Conservation (phyloP, 2,888 invertebrate genomes). For the Lepidochrysops patricia region DNA sequence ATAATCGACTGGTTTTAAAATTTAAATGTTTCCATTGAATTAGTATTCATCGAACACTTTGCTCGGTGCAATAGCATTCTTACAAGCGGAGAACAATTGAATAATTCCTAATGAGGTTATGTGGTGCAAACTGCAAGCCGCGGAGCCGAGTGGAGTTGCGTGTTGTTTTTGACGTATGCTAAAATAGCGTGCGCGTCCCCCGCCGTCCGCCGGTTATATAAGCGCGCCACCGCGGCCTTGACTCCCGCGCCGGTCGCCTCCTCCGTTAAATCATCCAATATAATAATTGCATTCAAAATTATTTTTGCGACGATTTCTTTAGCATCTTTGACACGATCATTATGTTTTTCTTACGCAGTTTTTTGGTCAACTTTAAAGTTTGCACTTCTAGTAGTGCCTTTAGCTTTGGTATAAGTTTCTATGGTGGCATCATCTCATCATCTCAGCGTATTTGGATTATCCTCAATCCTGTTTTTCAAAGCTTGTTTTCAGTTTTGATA, state of each 20-base stretch:
- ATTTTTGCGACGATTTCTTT: neutral
- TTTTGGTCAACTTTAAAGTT: neutral
- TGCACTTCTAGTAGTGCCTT: too few relatives aligned
- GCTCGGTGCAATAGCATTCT: neutral
- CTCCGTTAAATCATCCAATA: conserved; percentile 14
- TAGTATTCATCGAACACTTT: neutral
- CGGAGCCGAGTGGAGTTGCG: conserved; percentile 23
- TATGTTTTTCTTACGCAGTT: neutral
- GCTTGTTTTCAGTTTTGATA: too few relatives aligned
- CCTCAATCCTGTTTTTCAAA: too few relatives aligned
- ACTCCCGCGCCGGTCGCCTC: conserved; percentile 60
- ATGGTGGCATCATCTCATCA: neutral
- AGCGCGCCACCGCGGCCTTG: conserved; percentile 66
- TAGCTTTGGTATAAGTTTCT: neutral
- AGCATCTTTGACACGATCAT: neutral
- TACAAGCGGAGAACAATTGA: neutral
- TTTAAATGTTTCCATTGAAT: neutral
- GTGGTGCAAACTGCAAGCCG: neutral
- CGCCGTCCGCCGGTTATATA: conserved; percentile 49
- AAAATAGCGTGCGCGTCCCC: conserved; percentile 59
- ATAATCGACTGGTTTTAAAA: neutral
- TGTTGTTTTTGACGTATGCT: conserved; percentile 60
- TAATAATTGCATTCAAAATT: neutral
- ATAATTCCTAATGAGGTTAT: neutral
- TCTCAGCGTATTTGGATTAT: too few relatives aligned